Conservation (phyloP, 2,113 vertebrate species). For the mouse (Mus musculus) region DNA sequence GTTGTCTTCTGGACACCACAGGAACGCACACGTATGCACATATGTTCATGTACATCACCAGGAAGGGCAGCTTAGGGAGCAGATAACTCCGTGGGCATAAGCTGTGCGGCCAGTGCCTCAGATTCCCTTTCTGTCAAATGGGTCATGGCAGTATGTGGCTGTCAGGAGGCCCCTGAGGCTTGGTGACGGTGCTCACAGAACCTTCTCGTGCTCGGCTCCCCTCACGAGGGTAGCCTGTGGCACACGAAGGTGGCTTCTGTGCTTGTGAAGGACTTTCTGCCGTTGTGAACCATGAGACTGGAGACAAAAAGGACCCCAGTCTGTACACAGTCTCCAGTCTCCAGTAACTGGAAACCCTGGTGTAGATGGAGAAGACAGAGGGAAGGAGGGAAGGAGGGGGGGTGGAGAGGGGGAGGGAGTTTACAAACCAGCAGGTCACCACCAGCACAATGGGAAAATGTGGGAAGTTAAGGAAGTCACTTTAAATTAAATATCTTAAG, state of each 20-base stretch:
- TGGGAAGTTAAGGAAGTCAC: slow-evolving; percentile 70
- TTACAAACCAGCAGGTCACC: slow-evolving; percentile 16
- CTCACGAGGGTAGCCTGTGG: rapidly evolving
- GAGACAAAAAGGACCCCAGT: not conserved
- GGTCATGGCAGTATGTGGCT: rapidly evolving
- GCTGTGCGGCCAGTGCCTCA: not conserved
- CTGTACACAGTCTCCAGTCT: not conserved
- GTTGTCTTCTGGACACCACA: not conserved
- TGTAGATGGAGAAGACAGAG: not conserved
- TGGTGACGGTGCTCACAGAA: rapidly evolving
- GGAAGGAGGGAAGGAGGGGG: not conserved
- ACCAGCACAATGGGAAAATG: slow-evolving; percentile 42
- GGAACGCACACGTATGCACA: rapidly evolving
- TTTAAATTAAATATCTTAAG: slow-evolving; percentile 71
- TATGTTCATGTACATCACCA: not conserved
- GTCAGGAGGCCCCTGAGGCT: no score
- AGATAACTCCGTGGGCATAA: not conserved
- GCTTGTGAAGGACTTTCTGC: rapidly evolving
- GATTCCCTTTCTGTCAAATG: no score
- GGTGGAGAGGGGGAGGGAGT: not conserved
- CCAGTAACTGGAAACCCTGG: not conserved
- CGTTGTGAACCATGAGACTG: not conserved
- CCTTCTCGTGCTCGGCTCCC: not conserved
- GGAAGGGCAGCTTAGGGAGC: not conserved
- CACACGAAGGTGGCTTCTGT: not conserved